Base-by-base conservation (phyloP, 2,888 invertebrate species). In the Campoletis raptor region DNA sequence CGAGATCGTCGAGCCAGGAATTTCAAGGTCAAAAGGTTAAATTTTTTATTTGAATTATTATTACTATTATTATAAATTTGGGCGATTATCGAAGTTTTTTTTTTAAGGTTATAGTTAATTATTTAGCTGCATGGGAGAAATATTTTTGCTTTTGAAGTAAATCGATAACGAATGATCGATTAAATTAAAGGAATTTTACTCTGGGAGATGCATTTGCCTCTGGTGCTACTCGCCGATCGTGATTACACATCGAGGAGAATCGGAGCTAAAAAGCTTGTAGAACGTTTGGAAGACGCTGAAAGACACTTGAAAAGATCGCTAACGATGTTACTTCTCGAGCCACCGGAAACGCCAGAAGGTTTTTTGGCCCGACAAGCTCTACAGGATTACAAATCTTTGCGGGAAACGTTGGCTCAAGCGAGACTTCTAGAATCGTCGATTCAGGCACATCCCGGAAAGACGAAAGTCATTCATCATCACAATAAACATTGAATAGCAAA, bases 161-260 rank as follows among this genome's bases (percentile, higher is more conserved):
- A 61, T 24, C 8, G 9, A 36, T 30, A 18, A 37, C 30, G 6
- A 18, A 30, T 48, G 64, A 30, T 36, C n/a, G 48, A 48, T 64
- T 36, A 2, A 45, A 42, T 94, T 95, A 83, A 93, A 96, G 97
- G 97, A 0, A 96, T 98, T 77, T 96, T 97, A 12, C 91, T 97
- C 57, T 98, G 97, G 90, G 98, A 98, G 93, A 94, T 97, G 89
- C 97, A 97, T 91, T 95, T 96, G 21, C 96, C 97, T 0, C 95
- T 96, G 88, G 95, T 96, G 4, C 95, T 96, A 89, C 92, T 97
- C 48, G 95, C 96, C 0, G 96, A 97, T 89, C 95, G 96, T 87
- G 94, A 96, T 81, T 96, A 96, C 90, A 95, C 95, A 30, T 95
- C 95, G 0, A 95, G 95, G 5, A 96, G 96, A 92, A 96, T 97